A percentile compares a stretch with the other conserved stretches of the same genome.
Conservation (phyloP, 2,888 invertebrate species). For the Zeuzera pyrina region DNA sequence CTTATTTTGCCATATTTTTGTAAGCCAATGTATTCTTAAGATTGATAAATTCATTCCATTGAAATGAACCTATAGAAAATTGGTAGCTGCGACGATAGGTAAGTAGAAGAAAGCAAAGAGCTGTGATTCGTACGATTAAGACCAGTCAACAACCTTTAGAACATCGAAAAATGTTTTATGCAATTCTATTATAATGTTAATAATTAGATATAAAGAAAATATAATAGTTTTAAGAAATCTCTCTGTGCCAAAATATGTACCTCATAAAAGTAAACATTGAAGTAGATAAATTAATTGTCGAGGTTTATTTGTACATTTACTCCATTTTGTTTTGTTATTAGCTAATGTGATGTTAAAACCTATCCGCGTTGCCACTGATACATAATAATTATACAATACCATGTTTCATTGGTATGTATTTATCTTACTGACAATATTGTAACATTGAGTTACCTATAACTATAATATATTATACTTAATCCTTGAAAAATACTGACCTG, state of each 20-base stretch:
- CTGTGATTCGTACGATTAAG: constrained; percentile 72
- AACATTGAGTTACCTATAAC: no score
- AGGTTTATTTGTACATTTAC: constrained; percentile 48
- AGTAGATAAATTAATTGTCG: constrained; percentile 62
- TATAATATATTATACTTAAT: no score
- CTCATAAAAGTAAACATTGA: constrained; percentile 76
- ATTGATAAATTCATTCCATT: constrained; percentile 57
- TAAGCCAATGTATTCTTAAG: constrained; percentile 42
- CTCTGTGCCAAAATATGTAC: constrained; percentile 88
- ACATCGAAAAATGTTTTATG: constrained; percentile 71
- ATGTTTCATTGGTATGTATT: no score
- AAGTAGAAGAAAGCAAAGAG: constrained; percentile 67
- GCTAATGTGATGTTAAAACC: no score
- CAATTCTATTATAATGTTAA: constrained; percentile 54
- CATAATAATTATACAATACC: no score
- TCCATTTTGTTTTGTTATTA: constrained; percentile 42
- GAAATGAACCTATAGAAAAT: constrained; percentile 47
- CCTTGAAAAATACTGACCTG: no score
- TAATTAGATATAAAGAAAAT: constrained; percentile 45
- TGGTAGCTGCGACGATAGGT: constrained; percentile 63
- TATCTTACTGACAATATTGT: no score
- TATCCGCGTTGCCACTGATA: no score
- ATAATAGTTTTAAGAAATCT: constrained; percentile 70
- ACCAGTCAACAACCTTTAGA: constrained; percentile 71
- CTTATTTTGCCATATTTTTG: constrained; percentile 55